Base-by-base conservation (phyloP, 1,140 invertebrate genomes). In the Frieseomelitta varia region DNA sequence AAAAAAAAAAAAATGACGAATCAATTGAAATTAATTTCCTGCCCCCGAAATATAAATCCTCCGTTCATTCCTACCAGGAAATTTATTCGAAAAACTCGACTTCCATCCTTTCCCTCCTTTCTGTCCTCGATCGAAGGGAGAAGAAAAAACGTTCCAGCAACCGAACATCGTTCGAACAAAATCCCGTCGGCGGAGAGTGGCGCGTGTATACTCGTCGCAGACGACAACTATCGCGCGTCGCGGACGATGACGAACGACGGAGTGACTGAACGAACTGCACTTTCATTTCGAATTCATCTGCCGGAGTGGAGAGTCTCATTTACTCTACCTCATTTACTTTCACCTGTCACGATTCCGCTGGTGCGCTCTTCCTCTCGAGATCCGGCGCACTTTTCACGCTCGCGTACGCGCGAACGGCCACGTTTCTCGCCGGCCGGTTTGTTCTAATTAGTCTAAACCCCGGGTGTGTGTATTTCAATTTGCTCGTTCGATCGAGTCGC, bases 281-380 rank as follows among this genome's bases (percentile, higher is more conserved):
- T 83, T 83, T 76, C 80, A 82, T 82, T 76, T 80, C 51, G 58
- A 72, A 84, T 80, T 80, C 68, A 80, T 84, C 82, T 56, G 21
- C 51, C 56, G 47, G 58, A 73, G 69, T 73, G 68, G 34, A 53
- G 58, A 39, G 4, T 56, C 82, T 84, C 82, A 55, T 80, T 84
- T 79, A 17, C 61, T 17, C 58, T 55, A 17, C 69, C 84, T 67
- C 65, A 67, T 67, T 67, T 67, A 67, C 84, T 81, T 85, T 85
- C 79, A 68, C 71, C 34, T 27, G 55, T 56, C 71, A 34, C 78
- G 78, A 85, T 85, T 69, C 39, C 39, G 39, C 47, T n/a, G n/a
- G n/a, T n/a, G 19, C 61, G 53, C 69, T 61, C 55, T 74, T 61
- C 69, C 71, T 65, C 68, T 67, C 30, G 39, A 85, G 47, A 74